Percentiles rank a stretch among this genome's conserved stretches.
Conservation (phyloP, 2,888 invertebrate genomes). For the Aspidapion aeneum region DNA sequence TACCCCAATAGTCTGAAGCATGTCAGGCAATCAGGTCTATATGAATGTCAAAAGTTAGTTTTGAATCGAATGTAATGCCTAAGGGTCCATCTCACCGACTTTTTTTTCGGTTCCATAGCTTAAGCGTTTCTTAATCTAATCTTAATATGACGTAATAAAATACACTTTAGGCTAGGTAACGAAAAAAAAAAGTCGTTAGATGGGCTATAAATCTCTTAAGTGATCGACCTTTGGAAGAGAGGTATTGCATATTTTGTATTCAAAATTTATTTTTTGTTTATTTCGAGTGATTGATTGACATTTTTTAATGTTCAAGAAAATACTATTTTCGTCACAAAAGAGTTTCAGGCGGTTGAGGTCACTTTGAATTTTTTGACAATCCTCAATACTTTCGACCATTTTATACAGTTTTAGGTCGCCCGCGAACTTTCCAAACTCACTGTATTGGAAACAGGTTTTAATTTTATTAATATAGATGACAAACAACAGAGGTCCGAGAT, state of each 20-base stretch:
- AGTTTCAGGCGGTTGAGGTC: background rate
- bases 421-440: background rate
- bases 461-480: constrained; percentile 12
- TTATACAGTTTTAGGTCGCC: constrained; percentile 2
- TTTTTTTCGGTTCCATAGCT: too few relatives aligned
- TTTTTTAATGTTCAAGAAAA: constrained; percentile 1
- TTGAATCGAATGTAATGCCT: background rate
- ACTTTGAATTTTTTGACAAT: background rate
- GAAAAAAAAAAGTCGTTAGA: too few relatives aligned
- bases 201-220: background rate
- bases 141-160: too few relatives aligned
- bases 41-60: constrained; percentile 4
- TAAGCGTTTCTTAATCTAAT: too few relatives aligned
- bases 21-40: background rate
- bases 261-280: background rate
- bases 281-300: background rate
- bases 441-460: constrained; percentile 3
- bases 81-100: too few relatives aligned
- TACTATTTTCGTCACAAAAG: background rate
- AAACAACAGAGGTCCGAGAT: constrained; percentile 2
- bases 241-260: background rate
- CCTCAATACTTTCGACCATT: background rate
- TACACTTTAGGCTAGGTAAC: too few relatives aligned
- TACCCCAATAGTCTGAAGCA: background rate
- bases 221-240: background rate